Percentiles rank a stretch among this genome's conserved stretches.
Evolutionary conservation across 2,113 vertebrate genomes (phyloP).

Genomic region (Rattus rattus): DNA sequence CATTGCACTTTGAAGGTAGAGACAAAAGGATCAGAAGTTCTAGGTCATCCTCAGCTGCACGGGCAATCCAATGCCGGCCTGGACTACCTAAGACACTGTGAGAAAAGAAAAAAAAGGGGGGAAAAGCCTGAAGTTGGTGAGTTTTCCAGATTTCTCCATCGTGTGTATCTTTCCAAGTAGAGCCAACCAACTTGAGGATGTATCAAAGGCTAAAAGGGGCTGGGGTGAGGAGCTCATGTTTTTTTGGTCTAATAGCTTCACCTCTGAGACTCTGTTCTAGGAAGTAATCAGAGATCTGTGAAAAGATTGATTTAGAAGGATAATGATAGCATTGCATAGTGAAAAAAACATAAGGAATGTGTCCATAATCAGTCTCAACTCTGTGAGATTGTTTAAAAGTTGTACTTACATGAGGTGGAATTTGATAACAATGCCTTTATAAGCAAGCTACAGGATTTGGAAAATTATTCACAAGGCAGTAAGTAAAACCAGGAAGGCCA

Average conservation of each 20-base stretch:
- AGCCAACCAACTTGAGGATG: not conserved
- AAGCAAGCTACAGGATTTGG: conserved; percentile 52
- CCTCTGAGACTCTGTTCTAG: conserved; percentile 8
- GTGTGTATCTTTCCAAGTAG: conserved; percentile 31
- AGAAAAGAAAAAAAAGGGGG: not conserved
- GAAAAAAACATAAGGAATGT: conserved; percentile 25
- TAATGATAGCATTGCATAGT: not conserved
- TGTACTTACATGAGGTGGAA: not conserved
- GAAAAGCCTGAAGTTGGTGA: not conserved
- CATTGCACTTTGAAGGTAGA: not conserved
- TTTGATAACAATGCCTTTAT: conserved; percentile 20
- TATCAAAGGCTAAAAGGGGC: not conserved
- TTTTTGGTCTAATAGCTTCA: conserved; percentile 16
- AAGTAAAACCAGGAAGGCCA: not conserved
- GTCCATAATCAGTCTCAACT: not conserved
- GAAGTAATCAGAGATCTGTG: conserved; percentile 45
- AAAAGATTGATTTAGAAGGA: conserved; percentile 26
- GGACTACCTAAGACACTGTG: not conserved
- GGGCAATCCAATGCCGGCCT: not conserved
- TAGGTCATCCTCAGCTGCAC: not conserved
- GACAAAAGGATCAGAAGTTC: too few relatives aligned
- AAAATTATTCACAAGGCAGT: not conserved
- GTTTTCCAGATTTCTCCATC: not conserved
- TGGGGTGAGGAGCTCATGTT: not conserved
- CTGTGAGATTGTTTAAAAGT: not conserved